phyloP scores from a whole-genome alignment of 2,797 vertebrate species.

The Ptychadena robeensis region DNA sequence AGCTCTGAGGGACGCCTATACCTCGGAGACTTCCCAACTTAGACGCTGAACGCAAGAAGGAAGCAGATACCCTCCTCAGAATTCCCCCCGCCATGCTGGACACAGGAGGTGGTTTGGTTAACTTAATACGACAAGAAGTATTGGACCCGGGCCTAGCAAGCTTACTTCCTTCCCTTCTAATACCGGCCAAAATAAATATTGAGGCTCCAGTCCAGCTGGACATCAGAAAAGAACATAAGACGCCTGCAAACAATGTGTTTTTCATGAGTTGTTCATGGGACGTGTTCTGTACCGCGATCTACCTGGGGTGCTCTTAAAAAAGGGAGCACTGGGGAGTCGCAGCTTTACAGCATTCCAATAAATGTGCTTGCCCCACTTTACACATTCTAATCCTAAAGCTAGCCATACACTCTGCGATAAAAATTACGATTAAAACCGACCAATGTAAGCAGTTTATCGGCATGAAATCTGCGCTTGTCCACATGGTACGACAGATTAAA shows the following conservation, averaged over 20 bases:
- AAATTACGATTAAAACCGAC: too few species aligned
- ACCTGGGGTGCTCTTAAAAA: background rate
- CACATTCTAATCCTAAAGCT: too few species aligned
- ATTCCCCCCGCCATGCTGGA: background rate
- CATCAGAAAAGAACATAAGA: background rate
- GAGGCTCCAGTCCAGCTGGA: background rate
- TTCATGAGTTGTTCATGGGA: conserved; percentile 2
- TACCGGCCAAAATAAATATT: conserved; percentile 19
- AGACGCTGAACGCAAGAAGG: background rate
- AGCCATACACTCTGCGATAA: too few species aligned
- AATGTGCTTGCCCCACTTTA: too few species aligned
- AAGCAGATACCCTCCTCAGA: background rate
- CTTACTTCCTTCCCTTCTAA: conserved; percentile 13
- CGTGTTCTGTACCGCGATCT: background rate
- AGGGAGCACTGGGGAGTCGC: background rate
- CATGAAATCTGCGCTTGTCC: too few species aligned
- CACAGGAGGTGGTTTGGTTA: background rate
- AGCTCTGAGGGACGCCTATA: conserved; percentile 5
- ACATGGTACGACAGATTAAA: too few species aligned
- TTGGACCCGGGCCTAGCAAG: background rate
- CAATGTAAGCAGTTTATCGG: too few species aligned
- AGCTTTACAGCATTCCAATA: too few species aligned
- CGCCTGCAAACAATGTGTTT: conserved; percentile 9
- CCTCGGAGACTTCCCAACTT: background rate
- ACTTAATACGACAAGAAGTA: background rate